Percentiles rank a stretch among this genome's conserved stretches.
phyloP scores from a whole-genome alignment of 2,888 invertebrate species.

The Seladonia tumulorum region DNA sequence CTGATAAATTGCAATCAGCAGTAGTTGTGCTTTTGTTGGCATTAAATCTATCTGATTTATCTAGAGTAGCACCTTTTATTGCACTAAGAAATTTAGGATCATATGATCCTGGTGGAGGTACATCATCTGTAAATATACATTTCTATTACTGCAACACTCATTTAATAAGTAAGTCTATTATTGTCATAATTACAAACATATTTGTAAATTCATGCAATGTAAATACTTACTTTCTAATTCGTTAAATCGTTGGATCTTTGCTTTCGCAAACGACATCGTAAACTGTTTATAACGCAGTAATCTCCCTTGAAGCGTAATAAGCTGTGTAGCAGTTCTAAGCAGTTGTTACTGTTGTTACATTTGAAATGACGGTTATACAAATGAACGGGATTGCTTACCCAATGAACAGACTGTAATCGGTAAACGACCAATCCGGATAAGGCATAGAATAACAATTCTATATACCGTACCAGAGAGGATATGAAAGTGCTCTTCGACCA shows the following conservation, averaged over 20 bases:
- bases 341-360: conserved; percentile 49
- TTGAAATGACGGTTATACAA: conserved; percentile 69
- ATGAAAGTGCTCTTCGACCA: too few species aligned
- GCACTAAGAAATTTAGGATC: conserved; percentile 84
- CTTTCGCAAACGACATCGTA: conserved; percentile 86
- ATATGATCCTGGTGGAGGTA: conserved; percentile 85
- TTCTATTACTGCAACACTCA: not conserved
- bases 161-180: not conserved
- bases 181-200: not conserved
- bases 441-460: not conserved
- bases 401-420: not conserved
- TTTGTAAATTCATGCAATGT: not conserved
- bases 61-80: conserved; percentile 81
- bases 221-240: conserved; percentile 85
- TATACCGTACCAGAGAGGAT: too few species aligned
- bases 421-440: not conserved
- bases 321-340: not conserved
- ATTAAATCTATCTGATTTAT: conserved; percentile 82
- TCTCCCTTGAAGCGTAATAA: not conserved
- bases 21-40: conserved; percentile 81
- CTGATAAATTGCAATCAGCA: conserved; percentile 76
- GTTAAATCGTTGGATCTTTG: conserved; percentile 86
- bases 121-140: conserved; percentile 81
- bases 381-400: conserved; percentile 24
- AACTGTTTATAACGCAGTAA: not conserved